These are phyloP conservation scores for Hydrotaea cyrtoneurina DNA, from an alignment of 2,888 invertebrate genomes.

Conservation along the genomic window DNA sequence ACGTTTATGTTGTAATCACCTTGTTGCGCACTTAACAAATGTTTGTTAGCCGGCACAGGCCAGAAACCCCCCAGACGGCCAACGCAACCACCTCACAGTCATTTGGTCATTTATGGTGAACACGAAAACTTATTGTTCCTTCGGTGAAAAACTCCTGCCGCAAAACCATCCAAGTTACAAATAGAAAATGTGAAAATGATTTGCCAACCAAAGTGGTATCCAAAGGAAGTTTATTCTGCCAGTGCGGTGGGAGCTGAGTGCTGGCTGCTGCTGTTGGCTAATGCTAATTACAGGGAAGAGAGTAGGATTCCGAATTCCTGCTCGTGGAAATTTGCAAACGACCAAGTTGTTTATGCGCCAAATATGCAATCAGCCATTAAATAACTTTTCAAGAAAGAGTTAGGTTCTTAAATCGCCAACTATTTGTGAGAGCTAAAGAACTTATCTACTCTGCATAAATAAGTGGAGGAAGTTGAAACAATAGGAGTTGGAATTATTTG, in stretches of 20 bases:
- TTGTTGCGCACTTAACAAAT: conserved; percentile 46
- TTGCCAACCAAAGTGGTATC: neutral
- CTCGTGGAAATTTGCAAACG: no score
- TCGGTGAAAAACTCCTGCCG: neutral
- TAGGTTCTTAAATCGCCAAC: no score
- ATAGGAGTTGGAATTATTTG: no score
- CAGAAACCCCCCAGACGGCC: no score
- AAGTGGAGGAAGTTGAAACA: no score
- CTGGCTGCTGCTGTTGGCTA: neutral
- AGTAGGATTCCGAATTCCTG: no score
- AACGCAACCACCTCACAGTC: no score
- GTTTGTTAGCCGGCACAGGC: neutral
- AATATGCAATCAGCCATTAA: no score
- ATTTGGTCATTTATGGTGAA: neutral
- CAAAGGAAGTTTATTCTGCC: neutral
- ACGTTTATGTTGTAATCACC: conserved; percentile 60
- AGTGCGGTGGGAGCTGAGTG: neutral
- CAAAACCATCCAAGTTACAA: neutral
- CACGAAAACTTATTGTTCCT: neutral
- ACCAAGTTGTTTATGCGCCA: no score
- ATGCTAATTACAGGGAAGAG: neutral
- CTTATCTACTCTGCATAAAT: no score
- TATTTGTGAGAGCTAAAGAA: no score
- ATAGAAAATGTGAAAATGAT: neutral
- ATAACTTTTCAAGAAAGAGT: no score